phyloP scores from a whole-genome alignment of 2,797 vertebrate species.

The Lagocephalus sceleratus region DNA sequence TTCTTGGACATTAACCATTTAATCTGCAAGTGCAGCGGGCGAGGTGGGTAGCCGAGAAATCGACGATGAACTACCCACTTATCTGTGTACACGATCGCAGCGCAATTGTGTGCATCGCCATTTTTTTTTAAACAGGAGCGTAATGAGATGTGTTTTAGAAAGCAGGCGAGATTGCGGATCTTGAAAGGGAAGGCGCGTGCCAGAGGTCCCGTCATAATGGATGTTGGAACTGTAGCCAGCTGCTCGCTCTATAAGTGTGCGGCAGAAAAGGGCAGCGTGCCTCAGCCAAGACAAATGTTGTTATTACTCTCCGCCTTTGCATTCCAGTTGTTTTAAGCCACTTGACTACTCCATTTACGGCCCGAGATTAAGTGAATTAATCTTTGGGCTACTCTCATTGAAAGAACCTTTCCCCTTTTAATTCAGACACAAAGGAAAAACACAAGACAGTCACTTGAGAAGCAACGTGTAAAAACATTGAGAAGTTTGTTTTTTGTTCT shows the following conservation, averaged over 20 bases:
- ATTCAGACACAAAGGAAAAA: constrained; percentile 28
- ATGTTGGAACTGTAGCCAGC: constrained; percentile 42
- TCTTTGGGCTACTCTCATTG: constrained; percentile 65
- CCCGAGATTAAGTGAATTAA: constrained; percentile 77
- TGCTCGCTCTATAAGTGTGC: constrained; percentile 43
- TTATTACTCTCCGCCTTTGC: constrained; percentile 74
- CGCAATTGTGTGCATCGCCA: background rate
- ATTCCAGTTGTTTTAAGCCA: constrained; percentile 77
- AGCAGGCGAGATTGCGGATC: too few species aligned
- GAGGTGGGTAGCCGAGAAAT: constrained; percentile 40
- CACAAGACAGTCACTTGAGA: constrained; percentile 33
- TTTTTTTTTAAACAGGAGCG: too few species aligned
- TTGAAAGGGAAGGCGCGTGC: too few species aligned
- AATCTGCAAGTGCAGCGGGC: constrained; percentile 20
- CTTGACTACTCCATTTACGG: constrained; percentile 77
- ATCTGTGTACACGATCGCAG: background rate
- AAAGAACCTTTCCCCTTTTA: constrained; percentile 43
- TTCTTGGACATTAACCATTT: constrained; percentile 53
- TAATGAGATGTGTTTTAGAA: too few species aligned
- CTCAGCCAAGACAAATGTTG: constrained; percentile 73
- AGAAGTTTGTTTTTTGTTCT: too few species aligned
- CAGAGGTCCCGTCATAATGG: constrained; percentile 35
- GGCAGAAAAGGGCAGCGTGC: constrained; percentile 57
- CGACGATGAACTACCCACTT: constrained; percentile 19
- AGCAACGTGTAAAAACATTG: constrained; percentile 19